Percentiles rank a stretch among this genome's conserved stretches.
Evolutionary conservation across 2,797 vertebrate genomes (phyloP).

Genomic region (Eurystomus glaucurus): DNA sequence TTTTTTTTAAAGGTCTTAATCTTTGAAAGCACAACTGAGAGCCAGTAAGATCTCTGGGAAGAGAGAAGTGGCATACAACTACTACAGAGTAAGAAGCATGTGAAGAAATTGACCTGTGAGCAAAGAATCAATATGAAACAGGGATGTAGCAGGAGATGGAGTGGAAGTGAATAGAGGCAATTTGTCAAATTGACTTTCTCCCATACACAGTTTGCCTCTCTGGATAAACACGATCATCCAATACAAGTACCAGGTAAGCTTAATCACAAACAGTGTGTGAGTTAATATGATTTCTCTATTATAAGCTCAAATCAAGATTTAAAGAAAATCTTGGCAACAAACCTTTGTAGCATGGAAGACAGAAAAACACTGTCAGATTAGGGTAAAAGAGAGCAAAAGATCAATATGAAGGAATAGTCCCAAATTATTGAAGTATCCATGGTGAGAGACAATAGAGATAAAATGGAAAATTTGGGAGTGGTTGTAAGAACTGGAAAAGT

Average conservation of each 20-base stretch:
- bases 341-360: neutral
- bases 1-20: neutral
- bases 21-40: neutral
- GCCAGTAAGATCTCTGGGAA: neutral
- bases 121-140: conserved; percentile 21
- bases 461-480: neutral
- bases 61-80: neutral
- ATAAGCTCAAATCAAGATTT: neutral
- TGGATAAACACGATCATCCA: neutral
- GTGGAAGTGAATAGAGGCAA: conserved; percentile 11
- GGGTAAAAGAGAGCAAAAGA: neutral
- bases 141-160: neutral
- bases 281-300: neutral
- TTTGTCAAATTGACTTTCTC: conserved; percentile 49
- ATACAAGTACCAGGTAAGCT: neutral
- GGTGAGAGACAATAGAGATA: neutral
- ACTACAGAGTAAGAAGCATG: rapidly evolving
- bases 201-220: neutral
- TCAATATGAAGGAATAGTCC: neutral
- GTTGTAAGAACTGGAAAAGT: neutral
- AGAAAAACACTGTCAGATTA: neutral
- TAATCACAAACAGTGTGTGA: neutral
- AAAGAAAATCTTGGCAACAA: neutral
- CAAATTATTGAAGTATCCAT: neutral
- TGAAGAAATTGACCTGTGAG: conserved; percentile 14